phyloP scores from a whole-genome alignment of 2,888 invertebrate species.

The Caenorhabditis virilis region DNA sequence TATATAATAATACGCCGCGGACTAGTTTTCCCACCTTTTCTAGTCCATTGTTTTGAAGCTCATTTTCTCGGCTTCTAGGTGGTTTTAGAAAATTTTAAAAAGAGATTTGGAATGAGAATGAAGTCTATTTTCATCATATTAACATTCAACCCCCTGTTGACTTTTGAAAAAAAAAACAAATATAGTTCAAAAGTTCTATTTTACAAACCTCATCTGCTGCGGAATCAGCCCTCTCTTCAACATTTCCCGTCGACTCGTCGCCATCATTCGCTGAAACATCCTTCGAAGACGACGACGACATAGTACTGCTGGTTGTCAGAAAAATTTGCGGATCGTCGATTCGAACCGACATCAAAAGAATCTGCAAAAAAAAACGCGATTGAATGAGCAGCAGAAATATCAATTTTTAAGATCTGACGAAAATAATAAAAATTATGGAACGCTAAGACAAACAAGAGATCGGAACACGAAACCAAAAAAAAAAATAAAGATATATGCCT shows the following conservation, averaged over 20 bases:
- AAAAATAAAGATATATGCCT: slow-evolving; percentile 7
- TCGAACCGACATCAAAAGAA: slow-evolving; percentile 27
- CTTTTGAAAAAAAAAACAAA: no score
- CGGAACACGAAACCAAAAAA: slow-evolving; percentile 3
- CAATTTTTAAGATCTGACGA: background rate
- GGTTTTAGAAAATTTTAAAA: no score
- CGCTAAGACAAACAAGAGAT: background rate
- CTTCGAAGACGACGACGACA: no score
- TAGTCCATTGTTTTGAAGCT: no score
- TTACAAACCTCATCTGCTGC: slow-evolving; percentile 10
- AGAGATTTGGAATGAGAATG: no score
- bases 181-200: no score
- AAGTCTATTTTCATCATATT: no score
- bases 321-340: slow-evolving; percentile 38
- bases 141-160: no score
- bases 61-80: no score
- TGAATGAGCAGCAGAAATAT: slow-evolving; percentile 5
- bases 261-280: no score
- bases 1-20: no score
- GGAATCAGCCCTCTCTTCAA: slow-evolving; percentile 15
- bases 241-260: slow-evolving; percentile 12
- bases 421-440: background rate
- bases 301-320: slow-evolving; percentile 16
- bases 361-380: background rate
- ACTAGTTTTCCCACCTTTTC: no score